Evolutionary conservation across 2,888 invertebrate genomes (phyloP), one percentile per base, ranked within the genome.

Genomic region (Cantharis rustica): DNA sequence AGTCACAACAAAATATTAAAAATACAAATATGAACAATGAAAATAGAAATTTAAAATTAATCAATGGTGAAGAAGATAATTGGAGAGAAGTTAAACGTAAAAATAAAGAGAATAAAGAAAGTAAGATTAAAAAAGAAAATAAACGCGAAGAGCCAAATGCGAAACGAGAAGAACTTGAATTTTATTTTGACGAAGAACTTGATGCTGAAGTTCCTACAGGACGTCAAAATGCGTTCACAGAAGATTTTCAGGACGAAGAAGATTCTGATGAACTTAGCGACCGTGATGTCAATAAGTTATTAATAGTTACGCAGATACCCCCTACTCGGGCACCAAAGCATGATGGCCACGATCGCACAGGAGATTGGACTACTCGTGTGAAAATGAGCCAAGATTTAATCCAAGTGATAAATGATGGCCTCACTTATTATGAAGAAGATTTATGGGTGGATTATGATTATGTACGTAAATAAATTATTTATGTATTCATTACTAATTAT

Each of bases 151-250:
- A 81, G 61, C 78, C 75, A 13, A 78, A 78, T 61, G 73, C 78
- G 13, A 87, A 88, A 82, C 82, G 93, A 80, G 97, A 98, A 88
- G 98, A 98, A 87, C 89, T 98, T 81, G 97, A 98, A 88, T 99
- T 99, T 89, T 96, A 97, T 89, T 96, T 99, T 86, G 98, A 99
- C 86, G 98, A 98, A 89, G 99, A 99, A 88, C 89, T 98, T 79
- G 96, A 96, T 76, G 83, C 85, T 75, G 89, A 89, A 80, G 91
- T 95, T 80, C 95, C 95, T 1, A 93, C 93, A 75, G 96, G 95
- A 16, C 90, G 96, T 78, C 93, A 93, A 70, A 96, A 96, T 88
- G 94, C 93, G 80, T 95, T 96, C 89, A 92, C 95, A 88, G 92
- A 95, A 80, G 92, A 93, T 86, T 94, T 93, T 94, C 93, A 84